These are phyloP conservation scores for Platalea minor DNA, from an alignment of 2,797 vertebrate genomes.

Conservation along the genomic window DNA sequence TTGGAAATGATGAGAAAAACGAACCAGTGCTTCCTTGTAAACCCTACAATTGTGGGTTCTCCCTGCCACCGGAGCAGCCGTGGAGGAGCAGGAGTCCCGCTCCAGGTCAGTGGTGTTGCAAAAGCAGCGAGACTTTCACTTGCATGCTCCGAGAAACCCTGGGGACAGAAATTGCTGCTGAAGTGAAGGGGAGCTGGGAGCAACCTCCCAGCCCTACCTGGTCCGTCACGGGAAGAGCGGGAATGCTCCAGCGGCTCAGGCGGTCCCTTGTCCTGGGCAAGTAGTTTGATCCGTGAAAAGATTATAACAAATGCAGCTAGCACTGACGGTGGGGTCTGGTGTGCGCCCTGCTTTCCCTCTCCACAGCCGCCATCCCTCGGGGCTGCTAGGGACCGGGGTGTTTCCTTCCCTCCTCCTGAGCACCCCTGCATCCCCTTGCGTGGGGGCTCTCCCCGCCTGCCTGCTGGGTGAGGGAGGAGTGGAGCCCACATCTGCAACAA, in stretches of 20 bases:
- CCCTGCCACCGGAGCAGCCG: accelerated
- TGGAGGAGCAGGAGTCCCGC: neutral
- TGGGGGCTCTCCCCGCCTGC: neutral
- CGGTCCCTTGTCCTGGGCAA: neutral
- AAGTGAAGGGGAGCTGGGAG: constrained; percentile 7
- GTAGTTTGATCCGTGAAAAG: too few species aligned
- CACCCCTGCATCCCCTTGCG: neutral
- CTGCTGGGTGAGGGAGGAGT: neutral
- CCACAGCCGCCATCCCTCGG: neutral
- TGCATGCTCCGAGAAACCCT: accelerated
- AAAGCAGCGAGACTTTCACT: constrained; percentile 10
- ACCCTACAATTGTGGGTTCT: neutral
- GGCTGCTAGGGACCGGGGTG: neutral
- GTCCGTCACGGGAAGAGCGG: accelerated
- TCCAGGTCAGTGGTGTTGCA: neutral
- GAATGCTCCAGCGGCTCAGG: accelerated
- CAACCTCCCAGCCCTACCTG: neutral
- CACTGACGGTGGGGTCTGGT: neutral
- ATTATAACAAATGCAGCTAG: neutral
- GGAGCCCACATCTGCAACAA: neutral
- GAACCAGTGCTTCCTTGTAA: neutral
- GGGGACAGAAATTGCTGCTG: neutral
- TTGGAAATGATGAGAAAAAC: neutral
- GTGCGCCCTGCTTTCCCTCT: neutral
- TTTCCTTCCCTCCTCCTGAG: neutral